A percentile compares a stretch with the other conserved stretches of the same genome.
These are phyloP conservation scores for Metalampra italica DNA, from an alignment of 2,888 invertebrate species.

Conservation along the genomic window DNA sequence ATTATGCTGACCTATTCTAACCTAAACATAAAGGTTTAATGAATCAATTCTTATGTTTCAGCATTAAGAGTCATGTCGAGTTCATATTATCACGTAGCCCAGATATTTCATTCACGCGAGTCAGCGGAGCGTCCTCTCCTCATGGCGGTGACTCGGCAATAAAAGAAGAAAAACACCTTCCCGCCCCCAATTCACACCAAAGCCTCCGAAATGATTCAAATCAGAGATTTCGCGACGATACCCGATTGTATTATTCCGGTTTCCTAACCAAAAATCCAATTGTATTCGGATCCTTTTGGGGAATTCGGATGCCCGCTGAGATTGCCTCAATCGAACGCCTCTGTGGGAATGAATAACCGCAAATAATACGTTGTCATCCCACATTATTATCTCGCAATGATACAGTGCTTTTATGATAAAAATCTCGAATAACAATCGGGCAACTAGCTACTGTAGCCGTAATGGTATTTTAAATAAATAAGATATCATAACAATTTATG, in stretches of 20 bases:
- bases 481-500: constrained; percentile 54
- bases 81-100: neutral
- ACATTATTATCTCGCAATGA: constrained; percentile 77
- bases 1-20: too few species aligned
- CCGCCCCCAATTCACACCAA: constrained; percentile 62
- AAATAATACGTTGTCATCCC: constrained; percentile 77
- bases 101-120: constrained; percentile 3
- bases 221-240: constrained; percentile 76
- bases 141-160: constrained; percentile 47
- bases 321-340: constrained; percentile 65
- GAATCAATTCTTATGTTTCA: too few species aligned
- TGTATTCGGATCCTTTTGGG: constrained; percentile 69
- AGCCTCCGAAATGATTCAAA: constrained; percentile 74
- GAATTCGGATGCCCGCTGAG: constrained; percentile 70
- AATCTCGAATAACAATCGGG: constrained; percentile 66
- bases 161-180: constrained; percentile 51
- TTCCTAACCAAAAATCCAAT: constrained; percentile 78
- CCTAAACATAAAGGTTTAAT: too few species aligned
- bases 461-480: constrained; percentile 63
- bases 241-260: constrained; percentile 77
- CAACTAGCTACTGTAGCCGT: constrained; percentile 39
- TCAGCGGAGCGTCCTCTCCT: constrained; percentile 8
- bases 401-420: constrained; percentile 74
- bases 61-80: too few species aligned
- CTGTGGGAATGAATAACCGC: constrained; percentile 65